A percentile compares a stretch with the other conserved stretches of the same genome.
These are phyloP conservation scores for Ibidorhyncha struthersii DNA, from an alignment of 2,113 vertebrate species.

Conservation along the genomic window DNA sequence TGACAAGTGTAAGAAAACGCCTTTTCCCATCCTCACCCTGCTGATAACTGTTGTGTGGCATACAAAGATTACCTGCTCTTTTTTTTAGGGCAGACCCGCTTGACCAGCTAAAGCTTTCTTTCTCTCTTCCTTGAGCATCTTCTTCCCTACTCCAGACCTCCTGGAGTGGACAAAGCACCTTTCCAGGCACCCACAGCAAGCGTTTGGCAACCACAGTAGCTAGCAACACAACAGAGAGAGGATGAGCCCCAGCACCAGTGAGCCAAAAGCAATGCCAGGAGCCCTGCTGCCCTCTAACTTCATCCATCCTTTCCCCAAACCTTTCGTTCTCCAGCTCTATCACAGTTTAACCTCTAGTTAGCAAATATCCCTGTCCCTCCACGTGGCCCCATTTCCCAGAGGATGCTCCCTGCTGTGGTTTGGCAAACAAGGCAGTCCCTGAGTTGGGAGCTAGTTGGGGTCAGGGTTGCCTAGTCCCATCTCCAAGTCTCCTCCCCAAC, in stretches of 20 bases:
- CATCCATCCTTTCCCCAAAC: background rate
- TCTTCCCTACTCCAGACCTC: background rate
- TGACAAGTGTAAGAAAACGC: background rate
- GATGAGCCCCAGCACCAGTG: background rate
- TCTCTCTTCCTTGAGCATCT: background rate
- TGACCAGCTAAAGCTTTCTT: background rate
- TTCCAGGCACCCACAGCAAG: background rate
- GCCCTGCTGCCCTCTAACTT: background rate
- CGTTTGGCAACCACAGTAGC: background rate
- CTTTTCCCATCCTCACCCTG: background rate
- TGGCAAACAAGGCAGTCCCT: background rate
- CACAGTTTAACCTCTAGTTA: rapidly evolving
- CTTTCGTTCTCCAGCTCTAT: background rate
- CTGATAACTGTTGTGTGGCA: background rate
- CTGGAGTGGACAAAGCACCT: background rate
- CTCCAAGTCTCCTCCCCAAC: background rate
- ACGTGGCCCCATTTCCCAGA: background rate
- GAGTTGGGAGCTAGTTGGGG: rapidly evolving
- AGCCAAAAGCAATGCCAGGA: background rate
- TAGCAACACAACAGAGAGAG: background rate
- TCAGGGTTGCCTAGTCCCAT: background rate
- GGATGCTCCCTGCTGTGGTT: background rate
- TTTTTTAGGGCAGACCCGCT: background rate
- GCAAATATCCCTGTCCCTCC: background rate
- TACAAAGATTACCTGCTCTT: background rate